Percentiles rank a stretch among this genome's conserved stretches.
These are phyloP conservation scores for Otis tarda DNA, from an alignment of 2,113 vertebrate genomes.

Conservation along the genomic window DNA sequence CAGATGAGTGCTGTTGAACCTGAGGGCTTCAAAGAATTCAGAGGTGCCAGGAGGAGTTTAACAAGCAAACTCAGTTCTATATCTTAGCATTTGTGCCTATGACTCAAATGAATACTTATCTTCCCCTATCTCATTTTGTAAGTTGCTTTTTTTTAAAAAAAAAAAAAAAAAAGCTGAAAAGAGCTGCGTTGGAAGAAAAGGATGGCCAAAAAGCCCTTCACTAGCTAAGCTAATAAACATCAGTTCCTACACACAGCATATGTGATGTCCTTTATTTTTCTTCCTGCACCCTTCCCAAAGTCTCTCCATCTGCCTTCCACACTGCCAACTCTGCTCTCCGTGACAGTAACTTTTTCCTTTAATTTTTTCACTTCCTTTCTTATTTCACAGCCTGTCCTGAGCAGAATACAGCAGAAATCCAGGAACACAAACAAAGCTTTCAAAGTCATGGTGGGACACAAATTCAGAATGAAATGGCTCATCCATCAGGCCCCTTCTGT, in stretches of 20 bases:
- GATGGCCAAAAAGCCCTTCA: fast-evolving
- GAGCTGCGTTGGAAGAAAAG: background rate
- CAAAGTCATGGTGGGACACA: fast-evolving
- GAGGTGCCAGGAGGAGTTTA: background rate
- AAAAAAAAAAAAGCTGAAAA: background rate
- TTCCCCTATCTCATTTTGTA: background rate
- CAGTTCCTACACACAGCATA: background rate
- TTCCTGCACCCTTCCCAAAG: background rate
- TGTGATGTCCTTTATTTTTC: background rate
- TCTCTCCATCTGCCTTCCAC: background rate
- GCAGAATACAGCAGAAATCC: background rate
- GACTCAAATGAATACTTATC: background rate
- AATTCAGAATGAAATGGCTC: background rate
- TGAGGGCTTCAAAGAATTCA: background rate
- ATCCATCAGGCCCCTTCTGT: background rate
- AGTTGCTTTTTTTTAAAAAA: too few species aligned
- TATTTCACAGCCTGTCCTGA: background rate
- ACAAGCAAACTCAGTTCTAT: background rate
- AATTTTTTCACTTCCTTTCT: background rate
- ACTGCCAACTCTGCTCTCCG: background rate
- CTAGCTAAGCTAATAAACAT: background rate
- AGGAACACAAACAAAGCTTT: background rate
- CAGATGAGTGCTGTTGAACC: background rate
- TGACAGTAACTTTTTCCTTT: background rate
- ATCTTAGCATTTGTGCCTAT: background rate